Evolutionary conservation across 1,140 invertebrate genomes (phyloP).

Genomic region (Drosophila nikananu): DNA sequence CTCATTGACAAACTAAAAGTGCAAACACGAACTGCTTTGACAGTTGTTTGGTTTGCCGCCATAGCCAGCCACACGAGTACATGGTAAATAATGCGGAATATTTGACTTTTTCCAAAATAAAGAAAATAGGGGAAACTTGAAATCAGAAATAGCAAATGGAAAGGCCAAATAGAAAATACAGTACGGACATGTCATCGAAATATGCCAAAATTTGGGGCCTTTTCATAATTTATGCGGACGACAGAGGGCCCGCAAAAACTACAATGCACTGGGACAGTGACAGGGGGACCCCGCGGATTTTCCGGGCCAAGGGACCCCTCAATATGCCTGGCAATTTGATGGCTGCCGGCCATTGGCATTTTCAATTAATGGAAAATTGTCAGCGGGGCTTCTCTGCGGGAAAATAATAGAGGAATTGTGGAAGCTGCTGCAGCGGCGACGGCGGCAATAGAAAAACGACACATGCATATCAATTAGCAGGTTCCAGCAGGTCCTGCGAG

Average conservation of each 20-base stretch:
- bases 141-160: constrained; percentile 25
- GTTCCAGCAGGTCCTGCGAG: constrained; percentile 10
- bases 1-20: constrained; percentile 53
- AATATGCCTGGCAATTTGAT: constrained; percentile 36
- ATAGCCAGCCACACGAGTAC: constrained; percentile 43
- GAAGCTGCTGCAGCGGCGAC: constrained; percentile 7
- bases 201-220: constrained; percentile 11
- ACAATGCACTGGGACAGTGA: constrained; percentile 9
- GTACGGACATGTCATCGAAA: constrained; percentile 31
- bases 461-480: constrained; percentile 56
- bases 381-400: constrained; percentile 9
- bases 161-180: constrained; percentile 28
- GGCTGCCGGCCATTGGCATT: constrained; percentile 47
- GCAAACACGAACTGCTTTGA: constrained; percentile 53
- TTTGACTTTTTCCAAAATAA: constrained; percentile 38
- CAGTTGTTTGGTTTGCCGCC: constrained; percentile 58
- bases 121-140: constrained; percentile 19
- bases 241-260: constrained; percentile 15
- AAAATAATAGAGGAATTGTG: constrained; percentile 18
- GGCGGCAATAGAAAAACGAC: constrained; percentile 27
- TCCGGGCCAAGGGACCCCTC: not conserved
- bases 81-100: constrained; percentile 58
- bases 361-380: constrained; percentile 63
- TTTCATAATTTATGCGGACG: constrained; percentile 49
- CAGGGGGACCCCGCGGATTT: not conserved